A percentile compares a stretch with the other conserved stretches of the same genome.
Conservation (phyloP, 2,797 vertebrate species). For the Sebastiscus albofasciatus region DNA sequence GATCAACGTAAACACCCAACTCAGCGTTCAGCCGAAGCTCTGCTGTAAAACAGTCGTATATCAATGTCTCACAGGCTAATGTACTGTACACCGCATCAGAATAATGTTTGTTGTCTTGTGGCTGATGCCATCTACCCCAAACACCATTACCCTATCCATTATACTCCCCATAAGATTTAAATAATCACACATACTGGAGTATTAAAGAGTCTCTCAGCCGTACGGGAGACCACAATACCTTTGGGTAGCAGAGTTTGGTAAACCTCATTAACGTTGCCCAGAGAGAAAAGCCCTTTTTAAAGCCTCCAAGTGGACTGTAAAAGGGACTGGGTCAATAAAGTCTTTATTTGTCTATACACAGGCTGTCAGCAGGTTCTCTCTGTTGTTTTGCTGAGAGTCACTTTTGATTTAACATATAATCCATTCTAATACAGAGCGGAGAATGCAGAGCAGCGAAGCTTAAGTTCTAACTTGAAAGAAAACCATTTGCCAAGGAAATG, state of each 20-base stretch:
- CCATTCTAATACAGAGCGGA: slow-evolving; percentile 41
- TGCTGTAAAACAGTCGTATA: slow-evolving; percentile 22
- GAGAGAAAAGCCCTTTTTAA: slow-evolving; percentile 34
- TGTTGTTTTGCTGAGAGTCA: slow-evolving; percentile 64
- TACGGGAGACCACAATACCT: slow-evolving; percentile 15
- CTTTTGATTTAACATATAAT: slow-evolving; percentile 67
- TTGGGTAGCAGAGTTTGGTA: slow-evolving; percentile 31
- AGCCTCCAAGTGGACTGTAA: slow-evolving; percentile 34
- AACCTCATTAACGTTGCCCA: slow-evolving; percentile 49
- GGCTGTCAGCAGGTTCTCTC: slow-evolving; percentile 57
- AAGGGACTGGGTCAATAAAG: slow-evolving; percentile 46
- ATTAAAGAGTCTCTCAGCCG: slow-evolving; percentile 13
- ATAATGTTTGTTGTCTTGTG: slow-evolving; percentile 32
- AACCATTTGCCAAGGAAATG: slow-evolving; percentile 31
- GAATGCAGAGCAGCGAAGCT: slow-evolving; percentile 31
- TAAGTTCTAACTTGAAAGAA: slow-evolving; percentile 16
- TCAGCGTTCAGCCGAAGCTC: slow-evolving; percentile 33
- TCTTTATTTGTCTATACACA: slow-evolving; percentile 46
- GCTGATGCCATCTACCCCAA: slow-evolving; percentile 17
- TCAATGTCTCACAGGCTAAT: slow-evolving; percentile 37
- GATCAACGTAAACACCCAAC: slow-evolving; percentile 50
- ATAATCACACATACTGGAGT: slow-evolving; percentile 20
- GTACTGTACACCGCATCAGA: slow-evolving; percentile 17
- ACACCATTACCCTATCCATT: slow-evolving; percentile 15
- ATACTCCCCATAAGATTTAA: slow-evolving; percentile 23